A percentile compares a stretch with the other conserved stretches of the same genome.
phyloP scores from a whole-genome alignment of 2,888 invertebrate species.

The Ectemnius lituratus region DNA sequence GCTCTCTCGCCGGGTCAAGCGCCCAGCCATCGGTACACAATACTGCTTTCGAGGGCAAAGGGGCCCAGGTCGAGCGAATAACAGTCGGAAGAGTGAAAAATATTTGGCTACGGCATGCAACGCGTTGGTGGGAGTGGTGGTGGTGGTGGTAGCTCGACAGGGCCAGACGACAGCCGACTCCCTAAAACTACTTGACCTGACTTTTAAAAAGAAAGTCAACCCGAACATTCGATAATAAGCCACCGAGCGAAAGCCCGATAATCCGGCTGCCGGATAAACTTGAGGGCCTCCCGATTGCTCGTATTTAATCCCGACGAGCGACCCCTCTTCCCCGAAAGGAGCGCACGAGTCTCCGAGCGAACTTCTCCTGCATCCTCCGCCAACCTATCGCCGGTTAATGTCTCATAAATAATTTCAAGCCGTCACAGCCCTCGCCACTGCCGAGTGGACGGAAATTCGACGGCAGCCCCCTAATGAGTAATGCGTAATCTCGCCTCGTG shows the following conservation, averaged over 20 bases:
- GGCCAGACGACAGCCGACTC: too few relatives aligned
- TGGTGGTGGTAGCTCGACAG: too few relatives aligned
- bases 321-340: slow-evolving; percentile 5
- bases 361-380: background rate
- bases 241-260: slow-evolving; percentile 3
- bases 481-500: background rate
- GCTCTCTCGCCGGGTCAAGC: too few relatives aligned
- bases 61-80: too few relatives aligned
- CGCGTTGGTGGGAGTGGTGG: too few relatives aligned
- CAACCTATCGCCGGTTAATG: background rate
- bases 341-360: background rate
- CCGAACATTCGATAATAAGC: slow-evolving; percentile 3
- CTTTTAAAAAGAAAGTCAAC: slow-evolving; percentile 1
- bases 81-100: too few relatives aligned
- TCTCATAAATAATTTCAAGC: background rate
- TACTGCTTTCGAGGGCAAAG: too few relatives aligned
- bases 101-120: too few relatives aligned
- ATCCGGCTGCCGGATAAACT: slow-evolving; percentile 7
- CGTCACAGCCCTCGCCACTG: background rate
- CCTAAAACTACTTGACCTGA: background rate
- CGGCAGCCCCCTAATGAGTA: background rate
- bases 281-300: background rate
- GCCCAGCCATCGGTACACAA: too few relatives aligned
- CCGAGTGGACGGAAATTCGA: background rate
- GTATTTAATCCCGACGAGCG: background rate